Percentiles rank a stretch among this genome's conserved stretches.
phyloP scores from a whole-genome alignment of 2,888 invertebrate genomes.

The Cheilosia urbana region DNA sequence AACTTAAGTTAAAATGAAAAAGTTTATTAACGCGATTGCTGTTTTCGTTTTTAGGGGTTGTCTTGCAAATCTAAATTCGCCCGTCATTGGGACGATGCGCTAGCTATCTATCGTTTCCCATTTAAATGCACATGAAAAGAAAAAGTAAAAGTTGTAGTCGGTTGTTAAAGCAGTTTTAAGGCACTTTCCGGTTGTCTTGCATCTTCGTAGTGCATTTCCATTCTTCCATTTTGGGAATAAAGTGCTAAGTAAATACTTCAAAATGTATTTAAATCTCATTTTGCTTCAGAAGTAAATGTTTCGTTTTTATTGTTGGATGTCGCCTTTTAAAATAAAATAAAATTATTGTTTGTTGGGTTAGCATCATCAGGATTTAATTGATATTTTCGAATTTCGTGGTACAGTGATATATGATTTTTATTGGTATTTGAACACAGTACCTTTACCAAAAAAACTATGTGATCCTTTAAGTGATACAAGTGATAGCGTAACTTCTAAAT shows the following conservation, averaged over 20 bases:
- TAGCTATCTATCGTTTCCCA: conserved; percentile 28
- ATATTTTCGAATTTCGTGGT: no score
- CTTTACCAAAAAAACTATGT: no score
- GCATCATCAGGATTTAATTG: no score
- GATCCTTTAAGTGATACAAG: no score
- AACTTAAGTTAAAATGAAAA: conserved; percentile 46
- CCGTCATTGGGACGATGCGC: conserved; percentile 37
- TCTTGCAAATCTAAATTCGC: conserved; percentile 44
- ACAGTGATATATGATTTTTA: no score
- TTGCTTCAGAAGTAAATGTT: conserved; percentile 20
- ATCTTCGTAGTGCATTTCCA: conserved; percentile 41
- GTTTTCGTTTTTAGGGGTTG: conserved; percentile 34
- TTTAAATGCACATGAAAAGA: conserved; percentile 51
- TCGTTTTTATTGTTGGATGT: background rate
- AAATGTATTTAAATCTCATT: conserved; percentile 48
- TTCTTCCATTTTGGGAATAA: conserved; percentile 45
- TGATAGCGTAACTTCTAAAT: background rate
- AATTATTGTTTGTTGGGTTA: background rate
- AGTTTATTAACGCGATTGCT: conserved; percentile 44
- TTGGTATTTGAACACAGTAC: background rate
- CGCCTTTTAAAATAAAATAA: background rate
- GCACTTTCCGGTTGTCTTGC: conserved; percentile 42
- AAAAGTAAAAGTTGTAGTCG: conserved; percentile 23
- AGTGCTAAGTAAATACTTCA: conserved; percentile 52
- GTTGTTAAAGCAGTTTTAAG: conserved; percentile 41